Evolutionary conservation across 1,140 invertebrate genomes (phyloP).

Genomic region (Drosophila dunni): DNA sequence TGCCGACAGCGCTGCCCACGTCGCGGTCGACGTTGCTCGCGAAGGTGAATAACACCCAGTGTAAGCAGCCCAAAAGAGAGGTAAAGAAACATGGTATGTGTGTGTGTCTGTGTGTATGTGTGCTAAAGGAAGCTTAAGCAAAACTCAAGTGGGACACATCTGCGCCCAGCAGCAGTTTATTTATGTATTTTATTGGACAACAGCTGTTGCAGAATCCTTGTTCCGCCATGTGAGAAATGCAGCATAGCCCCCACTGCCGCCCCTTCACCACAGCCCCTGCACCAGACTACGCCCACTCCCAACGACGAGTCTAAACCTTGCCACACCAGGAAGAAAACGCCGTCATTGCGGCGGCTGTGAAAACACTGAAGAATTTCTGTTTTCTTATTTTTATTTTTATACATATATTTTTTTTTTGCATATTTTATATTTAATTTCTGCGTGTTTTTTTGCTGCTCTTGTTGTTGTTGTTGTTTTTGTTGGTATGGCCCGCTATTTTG

Average conservation of each 20-base stretch:
- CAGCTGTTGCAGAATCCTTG: slow-evolving; percentile 30
- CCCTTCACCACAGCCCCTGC: not conserved
- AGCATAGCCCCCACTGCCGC: not conserved
- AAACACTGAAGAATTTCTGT: slow-evolving; percentile 27
- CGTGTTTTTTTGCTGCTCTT: slow-evolving; percentile 22
- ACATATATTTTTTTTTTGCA: slow-evolving; percentile 26
- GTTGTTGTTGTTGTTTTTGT: slow-evolving; percentile 9
- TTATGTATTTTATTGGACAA: slow-evolving; percentile 12
- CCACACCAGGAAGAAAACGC: slow-evolving; percentile 35
- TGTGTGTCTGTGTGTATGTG: slow-evolving; percentile 16
- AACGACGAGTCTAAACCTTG: slow-evolving; percentile 9
- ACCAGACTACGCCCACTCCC: not conserved
- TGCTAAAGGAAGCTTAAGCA: slow-evolving; percentile 21
- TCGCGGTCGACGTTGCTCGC: slow-evolving; percentile 16
- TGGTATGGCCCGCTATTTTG: slow-evolving; percentile 38
- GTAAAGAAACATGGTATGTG: not conserved
- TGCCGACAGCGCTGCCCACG: slow-evolving; percentile 21
- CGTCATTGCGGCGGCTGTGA: slow-evolving; percentile 23
- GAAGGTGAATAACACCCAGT: slow-evolving; percentile 44
- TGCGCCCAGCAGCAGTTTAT: slow-evolving; percentile 6
- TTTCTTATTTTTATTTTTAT: slow-evolving; percentile 10
- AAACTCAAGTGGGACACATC: slow-evolving; percentile 10
- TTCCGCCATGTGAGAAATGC: slow-evolving; percentile 11
- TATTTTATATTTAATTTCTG: slow-evolving; percentile 37
- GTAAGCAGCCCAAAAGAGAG: slow-evolving; percentile 21